Evolutionary conservation across 1,140 invertebrate species (phyloP), one percentile per base, ranked within the genome.

Genomic region (Tetramorium alpestre): DNA sequence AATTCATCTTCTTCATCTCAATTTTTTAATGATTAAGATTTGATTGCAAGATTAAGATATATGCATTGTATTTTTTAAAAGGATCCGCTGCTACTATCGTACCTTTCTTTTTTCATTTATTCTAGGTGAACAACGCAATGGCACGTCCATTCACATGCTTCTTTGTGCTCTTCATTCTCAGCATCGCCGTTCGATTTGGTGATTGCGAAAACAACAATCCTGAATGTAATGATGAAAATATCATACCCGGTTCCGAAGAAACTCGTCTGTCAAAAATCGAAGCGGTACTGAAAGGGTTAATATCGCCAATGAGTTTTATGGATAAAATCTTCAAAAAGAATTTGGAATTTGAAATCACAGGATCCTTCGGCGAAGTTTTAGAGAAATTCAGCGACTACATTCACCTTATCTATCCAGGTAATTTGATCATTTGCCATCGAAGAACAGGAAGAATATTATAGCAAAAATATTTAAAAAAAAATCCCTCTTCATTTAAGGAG

Each of bases 111-210:
- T 1, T 1, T 8, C 13, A 47, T 65, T 54, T 67, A 49, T 33
- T 65, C 7, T n/a, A 67, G 60, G 44, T 80, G n/a, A 67, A 44
- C 10, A 49, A 16, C 38, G 16, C n/a, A 3, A 78, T 78, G 76
- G 65, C 58, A 18, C 75, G 18, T 33, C 1, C 41, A 58, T 11
- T 11, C n/a, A 2, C 41, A 16, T 65, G 11, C 4, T 5, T 80
- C 0, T 51, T 16, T 11, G 18, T 38, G n/a, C 18, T 78, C 16
- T 51, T 67, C 11, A 8, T 76, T 7, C 13, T 67, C n/a, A 22
- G 28, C 76, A 65, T 80, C 47, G n/a, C n/a, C 11, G 6, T 49
- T 28, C 73, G 1, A 76, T 76, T 76, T 38, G 38, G 73, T 16
- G 73, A 76, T 76, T 76, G 73, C 1, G 13, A 60, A 44, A 28